Evolutionary conservation across 2,797 vertebrate genomes (phyloP).

Genomic region (Buceros bicornis): DNA sequence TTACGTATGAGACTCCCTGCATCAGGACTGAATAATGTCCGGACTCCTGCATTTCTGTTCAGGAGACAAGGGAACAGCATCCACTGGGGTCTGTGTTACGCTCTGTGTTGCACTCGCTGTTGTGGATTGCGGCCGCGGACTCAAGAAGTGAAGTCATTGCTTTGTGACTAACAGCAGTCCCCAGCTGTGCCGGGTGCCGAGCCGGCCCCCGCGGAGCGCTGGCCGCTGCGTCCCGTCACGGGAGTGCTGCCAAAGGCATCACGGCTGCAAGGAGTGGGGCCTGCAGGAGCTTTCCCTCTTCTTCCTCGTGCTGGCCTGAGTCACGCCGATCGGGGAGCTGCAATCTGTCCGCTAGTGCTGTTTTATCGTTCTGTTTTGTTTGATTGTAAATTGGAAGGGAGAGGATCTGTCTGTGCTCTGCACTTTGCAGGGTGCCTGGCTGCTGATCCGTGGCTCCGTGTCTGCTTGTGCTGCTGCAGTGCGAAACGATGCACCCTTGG

Average conservation of each 20-base stretch:
- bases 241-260: not conserved
- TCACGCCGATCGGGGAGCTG: not conserved
- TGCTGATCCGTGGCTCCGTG: rapidly evolving
- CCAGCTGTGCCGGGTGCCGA: not conserved
- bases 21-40: not conserved
- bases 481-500: rapidly evolving
- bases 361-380: not conserved
- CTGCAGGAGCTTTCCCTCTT: not conserved
- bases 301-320: not conserved
- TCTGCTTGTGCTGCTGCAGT: not conserved
- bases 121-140: not conserved
- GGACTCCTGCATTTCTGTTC: not conserved
- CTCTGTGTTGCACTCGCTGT: not conserved
- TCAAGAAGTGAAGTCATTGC: constrained; percentile 3
- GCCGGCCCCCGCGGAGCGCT: not conserved
- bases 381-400: not conserved
- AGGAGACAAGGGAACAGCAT: not conserved
- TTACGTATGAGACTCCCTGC: not conserved
- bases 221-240: rapidly evolving
- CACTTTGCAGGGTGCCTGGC: not conserved
- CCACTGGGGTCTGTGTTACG: not conserved
- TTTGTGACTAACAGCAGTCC: constrained; percentile 1
- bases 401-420: not conserved
- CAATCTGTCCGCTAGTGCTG: not conserved
- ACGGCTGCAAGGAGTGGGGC: rapidly evolving